Base-by-base conservation (phyloP, 2,888 invertebrate genomes). In the Pristionchus arcanus region DNA sequence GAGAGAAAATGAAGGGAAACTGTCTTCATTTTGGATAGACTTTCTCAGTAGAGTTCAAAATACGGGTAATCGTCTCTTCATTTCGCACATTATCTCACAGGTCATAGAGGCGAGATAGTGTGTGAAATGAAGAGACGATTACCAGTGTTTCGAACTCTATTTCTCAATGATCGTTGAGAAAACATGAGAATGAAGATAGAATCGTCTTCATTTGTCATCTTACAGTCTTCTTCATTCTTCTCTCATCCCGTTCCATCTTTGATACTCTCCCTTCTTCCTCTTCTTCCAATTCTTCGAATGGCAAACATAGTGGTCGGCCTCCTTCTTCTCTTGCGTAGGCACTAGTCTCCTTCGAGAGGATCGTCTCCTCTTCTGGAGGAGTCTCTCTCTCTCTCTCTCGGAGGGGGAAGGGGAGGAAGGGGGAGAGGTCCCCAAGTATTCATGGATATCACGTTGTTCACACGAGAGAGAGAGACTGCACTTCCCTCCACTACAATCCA, bases 401-500 rank as follows among this genome's bases (percentile, higher is more conserved):
- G 37, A 66, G 86, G 37, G 86, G 49, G 49, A 25, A 37, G 86
- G 49, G 37, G 68, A 28, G 49, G 66, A n/a, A 34, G 25, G 66
- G 28, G 53, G 68, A n/a, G 42, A 31, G 68, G 19, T 19, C 49
- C 81, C 81, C 81, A 81, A 81, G 49, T 81, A 81, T 81, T 81
- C 81, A 81, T 81, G 28, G 49, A 42, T 53, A 81, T 28, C 81
- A 81, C 81, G 81, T 81, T 81, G 81, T 81, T 81, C 81, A 16
- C 77, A 81, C 81, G 81, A 53, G 81, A 81, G 37, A 81, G 42
- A 42, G 19, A 49, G 91, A 87, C 81, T 84, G 83, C 34, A 28
- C 68, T 71, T 71, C 68, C 34, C 71, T 68, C 31, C 42, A 74
- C 74, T 74, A 34, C 21, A 74, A 37, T 74, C 34, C 74, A 25